phyloP scores from a whole-genome alignment of 1,140 invertebrate genomes.

The Nasonia longicornis region DNA sequence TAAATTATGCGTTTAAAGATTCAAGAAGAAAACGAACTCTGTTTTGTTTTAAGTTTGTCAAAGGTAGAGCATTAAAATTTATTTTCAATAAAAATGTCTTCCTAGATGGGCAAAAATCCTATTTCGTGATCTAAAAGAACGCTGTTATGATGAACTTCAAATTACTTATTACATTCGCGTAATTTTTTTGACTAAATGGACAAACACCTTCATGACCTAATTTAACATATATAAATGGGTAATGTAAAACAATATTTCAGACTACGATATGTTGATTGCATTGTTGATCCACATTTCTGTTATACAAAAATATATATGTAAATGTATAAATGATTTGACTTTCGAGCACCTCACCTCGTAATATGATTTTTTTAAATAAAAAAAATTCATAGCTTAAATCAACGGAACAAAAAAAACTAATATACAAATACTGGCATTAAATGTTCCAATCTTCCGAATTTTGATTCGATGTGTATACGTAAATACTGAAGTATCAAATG shows the following conservation, averaged over 20 bases:
- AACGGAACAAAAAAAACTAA: background rate
- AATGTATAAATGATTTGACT: slow-evolving; percentile 14
- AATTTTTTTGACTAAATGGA: background rate
- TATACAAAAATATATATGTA: slow-evolving; percentile 26
- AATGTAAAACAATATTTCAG: slow-evolving; percentile 9
- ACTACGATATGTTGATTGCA: slow-evolving; percentile 34
- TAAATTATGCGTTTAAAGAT: background rate
- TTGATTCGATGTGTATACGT: background rate
- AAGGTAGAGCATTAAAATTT: background rate
- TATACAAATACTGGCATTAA: background rate
- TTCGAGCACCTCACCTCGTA: slow-evolving; percentile 11
- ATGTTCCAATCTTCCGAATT: background rate
- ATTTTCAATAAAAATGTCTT: background rate
- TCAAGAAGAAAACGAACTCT: background rate
- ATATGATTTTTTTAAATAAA: slow-evolving; percentile 26
- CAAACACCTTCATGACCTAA: background rate
- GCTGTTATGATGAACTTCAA: background rate
- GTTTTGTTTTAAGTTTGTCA: background rate
- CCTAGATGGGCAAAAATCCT: background rate
- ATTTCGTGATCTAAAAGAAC: background rate
- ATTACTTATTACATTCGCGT: background rate
- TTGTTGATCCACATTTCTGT: slow-evolving; percentile 32
- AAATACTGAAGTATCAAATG: background rate
- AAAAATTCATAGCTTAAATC: background rate
- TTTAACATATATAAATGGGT: background rate